phyloP scores from a whole-genome alignment of 2,113 vertebrate genomes.

The Chunga burmeisteri region DNA sequence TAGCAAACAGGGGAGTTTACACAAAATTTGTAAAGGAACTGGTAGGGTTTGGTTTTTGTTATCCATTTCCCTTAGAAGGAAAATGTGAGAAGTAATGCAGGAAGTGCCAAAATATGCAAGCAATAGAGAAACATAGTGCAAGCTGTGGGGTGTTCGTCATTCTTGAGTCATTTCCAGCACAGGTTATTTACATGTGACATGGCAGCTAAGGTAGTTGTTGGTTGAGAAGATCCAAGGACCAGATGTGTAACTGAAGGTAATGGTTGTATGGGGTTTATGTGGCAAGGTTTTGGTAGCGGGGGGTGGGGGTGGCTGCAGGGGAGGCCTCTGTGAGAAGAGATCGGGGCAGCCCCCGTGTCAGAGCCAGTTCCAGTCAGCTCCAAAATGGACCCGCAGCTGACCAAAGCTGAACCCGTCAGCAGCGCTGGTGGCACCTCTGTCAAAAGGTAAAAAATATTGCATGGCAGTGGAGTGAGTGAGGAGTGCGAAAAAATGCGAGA shows the following conservation, averaged over 20 bases:
- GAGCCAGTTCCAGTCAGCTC: not conserved
- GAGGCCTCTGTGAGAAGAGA: not conserved
- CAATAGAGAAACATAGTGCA: not conserved
- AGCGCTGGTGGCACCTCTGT: fast-evolving
- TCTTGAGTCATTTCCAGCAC: not conserved
- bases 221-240: not conserved
- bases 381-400: not conserved
- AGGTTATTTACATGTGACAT: not conserved
- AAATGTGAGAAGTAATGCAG: not conserved
- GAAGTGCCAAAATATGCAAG: not conserved
- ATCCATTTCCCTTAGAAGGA: not conserved
- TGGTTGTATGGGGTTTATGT: not conserved
- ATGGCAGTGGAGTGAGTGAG: not conserved
- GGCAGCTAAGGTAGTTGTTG: not conserved
- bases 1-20: not conserved
- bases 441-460: not conserved
- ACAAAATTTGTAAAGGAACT: not conserved
- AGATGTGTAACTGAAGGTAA: not conserved
- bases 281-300: not conserved
- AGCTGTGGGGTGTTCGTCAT: not conserved
- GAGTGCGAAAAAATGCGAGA: not conserved
- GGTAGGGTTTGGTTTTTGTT: not conserved
- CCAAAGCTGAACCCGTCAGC: not conserved
- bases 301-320: not conserved
- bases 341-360: not conserved